A percentile compares a stretch with the other conserved stretches of the same genome.
Evolutionary conservation across 2,797 vertebrate genomes (phyloP).

Genomic region (Tiaroga cobitis): DNA sequence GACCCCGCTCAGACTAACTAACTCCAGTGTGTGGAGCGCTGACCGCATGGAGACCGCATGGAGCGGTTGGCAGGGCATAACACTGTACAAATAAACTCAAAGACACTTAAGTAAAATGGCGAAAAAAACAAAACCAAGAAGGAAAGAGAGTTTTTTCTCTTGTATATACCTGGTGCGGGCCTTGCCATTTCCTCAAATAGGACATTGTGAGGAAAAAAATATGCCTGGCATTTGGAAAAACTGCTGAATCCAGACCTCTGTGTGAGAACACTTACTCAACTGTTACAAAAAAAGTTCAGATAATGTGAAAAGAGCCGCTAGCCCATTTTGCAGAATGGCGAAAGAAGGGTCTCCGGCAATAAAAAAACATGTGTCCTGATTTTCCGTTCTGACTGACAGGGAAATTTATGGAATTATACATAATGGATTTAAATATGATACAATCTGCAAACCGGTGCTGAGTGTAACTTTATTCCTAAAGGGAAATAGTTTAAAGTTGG

Average conservation of each 20-base stretch:
- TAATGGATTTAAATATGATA: not conserved
- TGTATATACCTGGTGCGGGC: not conserved
- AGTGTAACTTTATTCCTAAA: not conserved
- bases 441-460: not conserved
- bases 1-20: not conserved
- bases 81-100: not conserved
- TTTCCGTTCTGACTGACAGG: not conserved
- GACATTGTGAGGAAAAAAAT: not conserved
- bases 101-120: not conserved
- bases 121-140: not conserved
- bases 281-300: slow-evolving; percentile 16
- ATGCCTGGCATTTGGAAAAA: slow-evolving; percentile 32
- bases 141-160: not conserved
- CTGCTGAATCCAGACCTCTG: slow-evolving; percentile 4
- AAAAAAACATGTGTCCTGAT: slow-evolving; percentile 3
- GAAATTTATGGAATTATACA: not conserved
- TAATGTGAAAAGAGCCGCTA: slow-evolving; percentile 1
- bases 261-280: slow-evolving; percentile 5
- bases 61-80: not conserved
- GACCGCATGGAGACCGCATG: not conserved
- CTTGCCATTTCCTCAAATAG: slow-evolving; percentile 10
- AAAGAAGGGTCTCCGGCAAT: not conserved
- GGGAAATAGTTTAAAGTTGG: not conserved
- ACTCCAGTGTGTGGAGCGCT: not conserved
- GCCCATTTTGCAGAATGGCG: slow-evolving; percentile 4